Base-by-base conservation (phyloP, 2,113 vertebrate genomes). In the Lepisosteus osseus region DNA sequence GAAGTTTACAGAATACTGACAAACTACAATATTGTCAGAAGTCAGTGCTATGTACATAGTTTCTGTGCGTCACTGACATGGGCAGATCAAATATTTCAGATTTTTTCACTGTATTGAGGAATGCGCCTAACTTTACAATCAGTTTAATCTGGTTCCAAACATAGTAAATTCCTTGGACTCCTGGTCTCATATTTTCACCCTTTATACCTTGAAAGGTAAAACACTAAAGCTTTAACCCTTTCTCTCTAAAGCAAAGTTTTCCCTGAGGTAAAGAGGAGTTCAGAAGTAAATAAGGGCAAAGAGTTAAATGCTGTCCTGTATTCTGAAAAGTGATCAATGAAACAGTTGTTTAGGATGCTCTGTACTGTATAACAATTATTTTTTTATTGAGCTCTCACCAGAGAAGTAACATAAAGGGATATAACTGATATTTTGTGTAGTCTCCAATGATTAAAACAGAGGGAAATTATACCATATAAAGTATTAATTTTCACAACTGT, bases 41-140 rank as follows among this genome's bases (percentile, higher is more conserved):
- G 65, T 74, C 68, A 74, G 55, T 71, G 54, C 47, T 17, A 64
- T 63, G 55, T 65, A 65, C 62, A 65, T 41, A 59, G 62, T 41
- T 14, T 17, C 40, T 72, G 78, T 84, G 82, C 82, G 80, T 82
- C 78, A 82, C 66, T 76, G 67, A 57, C 72, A 12, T 67, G 68
- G 72, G 61, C 69, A 67, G 68, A 68, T 75, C 72, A 76, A 78
- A 80, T 79, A 68, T 66, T 80, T 74, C 41, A 65, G 71, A 84
- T 84, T 80, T 76, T 79, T 74, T 72, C 74, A 63, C 66, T 47
- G 59, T n/a, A 41, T 62, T 61, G 75, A 74, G 72, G 74, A 80
- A 83, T 78, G 74, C 14, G 17, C 7, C 40, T 40, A 44, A 61
- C 66, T 62, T 68, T 54, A 45, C 40, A 67, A 65, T 51, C 40